These are phyloP conservation scores for Cosmia pyralina DNA, from an alignment of 2,888 invertebrate species.

Conservation along the genomic window DNA sequence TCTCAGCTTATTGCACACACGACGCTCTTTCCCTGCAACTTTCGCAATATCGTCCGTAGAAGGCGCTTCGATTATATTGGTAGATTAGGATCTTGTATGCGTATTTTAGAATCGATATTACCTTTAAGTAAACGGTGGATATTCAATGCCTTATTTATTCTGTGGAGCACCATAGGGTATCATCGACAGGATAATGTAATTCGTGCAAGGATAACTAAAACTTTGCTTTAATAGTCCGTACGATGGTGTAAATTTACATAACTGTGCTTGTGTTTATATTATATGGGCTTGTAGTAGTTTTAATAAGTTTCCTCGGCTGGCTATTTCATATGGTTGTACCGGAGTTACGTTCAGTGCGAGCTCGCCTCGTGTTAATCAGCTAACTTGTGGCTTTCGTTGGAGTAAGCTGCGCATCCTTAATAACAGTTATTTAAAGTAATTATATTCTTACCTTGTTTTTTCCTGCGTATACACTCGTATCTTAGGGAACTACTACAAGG, in stretches of 20 bases:
- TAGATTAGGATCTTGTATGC: slow-evolving; percentile 58
- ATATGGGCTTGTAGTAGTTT: slow-evolving; percentile 38
- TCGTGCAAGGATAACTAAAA: slow-evolving; percentile 14
- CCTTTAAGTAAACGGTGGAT: slow-evolving; percentile 22
- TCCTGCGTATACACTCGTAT: too few species aligned
- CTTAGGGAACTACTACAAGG: not conserved
- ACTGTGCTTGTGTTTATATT: slow-evolving; percentile 36
- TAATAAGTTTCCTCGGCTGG: slow-evolving; percentile 50
- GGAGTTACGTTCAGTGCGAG: slow-evolving; percentile 35
- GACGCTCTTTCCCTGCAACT: slow-evolving; percentile 63
- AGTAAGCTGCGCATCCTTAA: slow-evolving; percentile 31
- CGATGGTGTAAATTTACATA: slow-evolving; percentile 15
- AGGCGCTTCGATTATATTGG: slow-evolving; percentile 64
- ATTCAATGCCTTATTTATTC: slow-evolving; percentile 29
- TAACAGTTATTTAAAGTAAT: slow-evolving; percentile 15
- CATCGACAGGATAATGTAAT: slow-evolving; percentile 15
- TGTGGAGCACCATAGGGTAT: not conserved
- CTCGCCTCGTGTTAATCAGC: slow-evolving; percentile 51
- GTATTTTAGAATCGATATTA: slow-evolving; percentile 50
- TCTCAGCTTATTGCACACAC: slow-evolving; percentile 62
- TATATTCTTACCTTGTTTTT: not conserved
- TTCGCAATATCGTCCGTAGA: slow-evolving; percentile 65
- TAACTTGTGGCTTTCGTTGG: slow-evolving; percentile 40
- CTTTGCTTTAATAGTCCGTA: slow-evolving; percentile 25
- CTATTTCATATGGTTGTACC: slow-evolving; percentile 42